These are phyloP conservation scores for Augochlora pura DNA, from an alignment of 1,140 invertebrate genomes.

Conservation along the genomic window DNA sequence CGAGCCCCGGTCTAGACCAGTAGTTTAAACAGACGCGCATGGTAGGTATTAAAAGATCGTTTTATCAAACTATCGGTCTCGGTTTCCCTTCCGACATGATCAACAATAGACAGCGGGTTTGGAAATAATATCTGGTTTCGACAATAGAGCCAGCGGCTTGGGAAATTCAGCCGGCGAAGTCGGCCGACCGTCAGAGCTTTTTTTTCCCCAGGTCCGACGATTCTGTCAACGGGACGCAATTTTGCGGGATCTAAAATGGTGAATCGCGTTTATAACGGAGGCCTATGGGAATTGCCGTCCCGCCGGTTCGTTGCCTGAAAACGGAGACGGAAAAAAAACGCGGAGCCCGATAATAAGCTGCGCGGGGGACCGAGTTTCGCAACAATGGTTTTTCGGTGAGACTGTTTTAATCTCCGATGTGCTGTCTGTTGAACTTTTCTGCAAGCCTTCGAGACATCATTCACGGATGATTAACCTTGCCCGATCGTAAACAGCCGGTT, in stretches of 20 bases:
- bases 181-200: conserved; percentile 7
- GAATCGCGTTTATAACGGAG: conserved; percentile 16
- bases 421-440: conserved; percentile 5
- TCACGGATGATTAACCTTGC: neutral
- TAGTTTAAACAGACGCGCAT: no score
- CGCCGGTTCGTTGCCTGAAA: conserved; percentile 30
- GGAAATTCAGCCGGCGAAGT: neutral
- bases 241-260: conserved; percentile 28
- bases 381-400: conserved; percentile 40
- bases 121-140: neutral
- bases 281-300: conserved; percentile 12
- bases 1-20: no score
- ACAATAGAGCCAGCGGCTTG: neutral
- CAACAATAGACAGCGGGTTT: neutral
- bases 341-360: conserved; percentile 37
- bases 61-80: neutral
- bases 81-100: neutral
- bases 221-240: conserved; percentile 28
- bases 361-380: neutral
- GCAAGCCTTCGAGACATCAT: neutral
- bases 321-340: conserved; percentile 5
- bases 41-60: neutral
- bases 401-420: conserved; percentile 43
- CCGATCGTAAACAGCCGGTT: neutral
- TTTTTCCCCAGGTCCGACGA: neutral